Conservation (phyloP, 2,797 vertebrate genomes). For the Buphagus erythrorhynchus region DNA sequence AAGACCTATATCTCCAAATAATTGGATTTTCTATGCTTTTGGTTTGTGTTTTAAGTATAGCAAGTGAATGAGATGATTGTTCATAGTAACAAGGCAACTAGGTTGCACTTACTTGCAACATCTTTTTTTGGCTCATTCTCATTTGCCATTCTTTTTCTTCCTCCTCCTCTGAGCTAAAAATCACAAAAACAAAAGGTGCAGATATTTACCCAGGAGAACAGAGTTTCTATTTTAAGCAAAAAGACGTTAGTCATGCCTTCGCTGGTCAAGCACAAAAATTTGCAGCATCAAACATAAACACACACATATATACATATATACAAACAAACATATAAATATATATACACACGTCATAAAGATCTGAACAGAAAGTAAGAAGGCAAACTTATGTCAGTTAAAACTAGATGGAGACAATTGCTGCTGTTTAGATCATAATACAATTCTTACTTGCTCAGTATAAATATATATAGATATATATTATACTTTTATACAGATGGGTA, state of each 20-base stretch:
- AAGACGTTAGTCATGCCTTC: not conserved
- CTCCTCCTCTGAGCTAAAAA: slow-evolving; percentile 90
- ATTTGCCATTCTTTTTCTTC: slow-evolving; percentile 81
- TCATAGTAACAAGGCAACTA: not conserved
- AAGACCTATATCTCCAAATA: not conserved
- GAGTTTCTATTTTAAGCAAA: not conserved
- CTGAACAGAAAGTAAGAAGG: not conserved
- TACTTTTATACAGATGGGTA: not conserved
- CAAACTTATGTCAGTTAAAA: not conserved
- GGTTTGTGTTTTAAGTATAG: not conserved
- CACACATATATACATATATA: not conserved
- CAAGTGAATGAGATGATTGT: not conserved
- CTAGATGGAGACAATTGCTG: not conserved
- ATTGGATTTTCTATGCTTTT: not conserved
- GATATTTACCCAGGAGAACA: not conserved
- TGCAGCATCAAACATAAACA: not conserved
- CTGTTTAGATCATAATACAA: not conserved
- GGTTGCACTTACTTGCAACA: slow-evolving; percentile 81
- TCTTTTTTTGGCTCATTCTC: slow-evolving; percentile 72
- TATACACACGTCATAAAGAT: not conserved
- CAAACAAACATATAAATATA: not conserved
- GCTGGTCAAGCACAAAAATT: not conserved
- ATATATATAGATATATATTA: too few species aligned
- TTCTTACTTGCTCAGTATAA: not conserved
- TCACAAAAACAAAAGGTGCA: not conserved